Base-by-base conservation (phyloP, 1,140 invertebrate species). In the Neelides sp. region DNA sequence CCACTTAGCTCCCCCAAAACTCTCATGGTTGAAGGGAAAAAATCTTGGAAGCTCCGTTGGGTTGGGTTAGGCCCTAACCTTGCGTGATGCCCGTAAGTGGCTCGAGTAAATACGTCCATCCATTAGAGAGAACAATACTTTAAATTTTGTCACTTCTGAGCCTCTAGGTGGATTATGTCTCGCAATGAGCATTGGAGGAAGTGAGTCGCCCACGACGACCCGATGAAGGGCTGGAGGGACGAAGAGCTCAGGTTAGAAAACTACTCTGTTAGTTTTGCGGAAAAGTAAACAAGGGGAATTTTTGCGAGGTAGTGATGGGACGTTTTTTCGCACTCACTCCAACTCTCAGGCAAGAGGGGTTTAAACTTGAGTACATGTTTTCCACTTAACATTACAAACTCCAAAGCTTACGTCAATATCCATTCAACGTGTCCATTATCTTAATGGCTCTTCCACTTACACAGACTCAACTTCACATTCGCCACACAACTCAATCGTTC, bases 391-490 rank as follows among this genome's bases (percentile, higher is more conserved):
- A 54, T 54, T 46, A 54, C 37, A 45, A 50, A 34, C 36, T 36
- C 32, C 45, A 42, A 42, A 13, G 50, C 45, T 54, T 54, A 54
- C 52, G 49, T 54, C 52, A 54, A 54, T 54, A 54, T 54, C 47
- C 46, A 50, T 53, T 46, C 48, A 43, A 22, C n/a, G n/a, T n/a
- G 39, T 47, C 48, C 54, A 55, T 55, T 55, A 55, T 17, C 32
- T 50, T 55, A 55, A 55, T 55, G 54, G 54, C 43, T 55, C 51
- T 50, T 34, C 52, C 52, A 54, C 52, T 54, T 54, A 54, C 45
- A 45, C 24, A 36, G 41, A 51, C 42, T 45, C 45, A 48, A 36
- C 42, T 48, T 48, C 40, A 43, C 45, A 32, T 43, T 54, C 43
- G 22, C 43, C 34, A 17, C 30, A 28, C 34, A 37, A 24, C 47